A percentile compares a stretch with the other conserved stretches of the same genome.
Conservation (phyloP, 2,797 vertebrate genomes). For the Syngnathus acus region DNA sequence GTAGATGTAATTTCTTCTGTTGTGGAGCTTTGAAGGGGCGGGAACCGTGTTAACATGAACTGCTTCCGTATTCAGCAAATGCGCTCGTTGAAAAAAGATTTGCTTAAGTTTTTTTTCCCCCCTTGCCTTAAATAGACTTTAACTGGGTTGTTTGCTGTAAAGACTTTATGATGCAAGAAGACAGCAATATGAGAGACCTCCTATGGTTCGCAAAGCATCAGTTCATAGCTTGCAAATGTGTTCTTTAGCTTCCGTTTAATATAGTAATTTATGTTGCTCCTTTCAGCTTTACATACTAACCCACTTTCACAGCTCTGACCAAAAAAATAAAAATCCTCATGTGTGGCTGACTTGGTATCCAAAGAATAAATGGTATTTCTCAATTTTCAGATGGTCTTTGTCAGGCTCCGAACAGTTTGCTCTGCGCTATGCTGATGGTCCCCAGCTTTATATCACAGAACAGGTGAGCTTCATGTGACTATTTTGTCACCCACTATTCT, state of each 20-base stretch:
- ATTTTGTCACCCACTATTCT: background rate
- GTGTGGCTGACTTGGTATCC: background rate
- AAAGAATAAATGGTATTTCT: background rate
- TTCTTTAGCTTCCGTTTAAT: conserved; percentile 4
- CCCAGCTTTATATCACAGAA: conserved; percentile 97
- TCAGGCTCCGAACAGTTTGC: conserved; percentile 94
- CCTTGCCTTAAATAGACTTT: background rate
- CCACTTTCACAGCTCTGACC: conserved; percentile 20
- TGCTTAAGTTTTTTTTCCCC: background rate
- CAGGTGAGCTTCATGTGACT: conserved; percentile 70
- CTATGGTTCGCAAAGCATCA: background rate
- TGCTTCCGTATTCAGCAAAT: background rate
- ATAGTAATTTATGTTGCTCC: conserved; percentile 9
- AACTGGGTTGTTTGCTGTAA: background rate
- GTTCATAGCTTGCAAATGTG: background rate
- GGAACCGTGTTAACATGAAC: background rate
- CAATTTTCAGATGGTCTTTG: conserved; percentile 81
- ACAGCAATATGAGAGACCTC: background rate
- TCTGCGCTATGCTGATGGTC: conserved; percentile 90
- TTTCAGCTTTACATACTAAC: conserved; percentile 26
- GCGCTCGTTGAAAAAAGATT: background rate
- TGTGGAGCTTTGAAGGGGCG: background rate
- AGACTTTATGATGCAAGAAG: conserved; percentile 4
- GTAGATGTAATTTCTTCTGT: background rate
- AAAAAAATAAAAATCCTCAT: conserved; percentile 26